phyloP scores from a whole-genome alignment of 2,797 vertebrate species.

The Phoeniculus purpureus region DNA sequence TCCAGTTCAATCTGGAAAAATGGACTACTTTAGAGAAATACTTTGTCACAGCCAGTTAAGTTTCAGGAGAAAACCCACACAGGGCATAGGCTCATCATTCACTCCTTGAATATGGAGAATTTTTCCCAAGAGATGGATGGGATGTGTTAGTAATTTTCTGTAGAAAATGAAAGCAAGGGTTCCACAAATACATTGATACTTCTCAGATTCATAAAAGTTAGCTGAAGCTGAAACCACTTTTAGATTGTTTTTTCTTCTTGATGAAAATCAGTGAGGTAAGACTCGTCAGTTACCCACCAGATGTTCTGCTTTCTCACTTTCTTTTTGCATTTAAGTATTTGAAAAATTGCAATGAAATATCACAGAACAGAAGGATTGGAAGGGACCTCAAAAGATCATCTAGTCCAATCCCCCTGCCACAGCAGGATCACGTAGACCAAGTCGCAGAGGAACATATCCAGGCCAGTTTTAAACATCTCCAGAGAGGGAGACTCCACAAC shows the following conservation, averaged over 20 bases:
- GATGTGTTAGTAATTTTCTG: background rate
- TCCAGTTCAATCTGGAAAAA: constrained; percentile 17
- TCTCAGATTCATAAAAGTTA: background rate
- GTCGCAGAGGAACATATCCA: no score
- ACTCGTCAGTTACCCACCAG: background rate
- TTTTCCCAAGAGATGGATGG: background rate
- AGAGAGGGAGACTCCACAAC: no score
- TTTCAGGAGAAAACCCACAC: background rate
- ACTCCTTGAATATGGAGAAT: background rate
- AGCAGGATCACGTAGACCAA: no score
- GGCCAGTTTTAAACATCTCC: no score
- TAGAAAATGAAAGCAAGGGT: background rate
- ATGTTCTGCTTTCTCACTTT: background rate
- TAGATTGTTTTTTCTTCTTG: background rate
- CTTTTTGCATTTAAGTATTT: background rate
- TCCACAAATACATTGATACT: background rate
- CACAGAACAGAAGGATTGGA: no score
- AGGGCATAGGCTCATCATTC: background rate
- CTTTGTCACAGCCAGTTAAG: background rate
- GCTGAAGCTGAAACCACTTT: background rate
- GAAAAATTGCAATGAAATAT: background rate
- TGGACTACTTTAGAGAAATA: background rate
- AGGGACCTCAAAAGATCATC: no score
- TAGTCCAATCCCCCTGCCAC: no score
- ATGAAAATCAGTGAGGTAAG: background rate